A percentile compares a stretch with the other conserved stretches of the same genome.
These are phyloP conservation scores for Sardinella longiceps DNA, from an alignment of 2,797 vertebrate genomes.

Conservation along the genomic window DNA sequence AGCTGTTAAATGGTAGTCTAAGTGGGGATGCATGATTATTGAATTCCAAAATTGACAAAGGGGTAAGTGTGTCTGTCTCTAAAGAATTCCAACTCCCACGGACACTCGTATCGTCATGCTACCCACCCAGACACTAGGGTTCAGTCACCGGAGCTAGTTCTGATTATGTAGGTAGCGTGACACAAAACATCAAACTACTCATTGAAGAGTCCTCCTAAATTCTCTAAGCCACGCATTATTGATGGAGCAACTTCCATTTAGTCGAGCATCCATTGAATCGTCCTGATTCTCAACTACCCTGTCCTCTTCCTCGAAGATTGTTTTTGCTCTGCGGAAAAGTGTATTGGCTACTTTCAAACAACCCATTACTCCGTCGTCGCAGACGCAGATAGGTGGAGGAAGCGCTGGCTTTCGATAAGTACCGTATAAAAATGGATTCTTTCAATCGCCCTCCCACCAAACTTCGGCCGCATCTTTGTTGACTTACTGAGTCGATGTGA, in stretches of 20 bases:
- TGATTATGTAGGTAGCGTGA: constrained; percentile 18
- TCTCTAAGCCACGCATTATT: neutral
- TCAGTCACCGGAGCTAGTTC: constrained; percentile 28
- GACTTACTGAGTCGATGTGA: constrained; percentile 78
- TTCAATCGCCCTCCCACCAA: constrained; percentile 65
- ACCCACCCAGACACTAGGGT: constrained; percentile 34
- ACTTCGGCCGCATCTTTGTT: constrained; percentile 67
- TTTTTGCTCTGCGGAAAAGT: constrained; percentile 78
- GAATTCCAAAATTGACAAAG: constrained; percentile 30
- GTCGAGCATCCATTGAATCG: constrained; percentile 42
- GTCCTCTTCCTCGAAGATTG: constrained; percentile 47
- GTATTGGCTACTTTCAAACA: constrained; percentile 74
- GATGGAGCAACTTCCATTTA: neutral
- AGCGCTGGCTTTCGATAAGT: constrained; percentile 76
- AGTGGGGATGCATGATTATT: neutral
- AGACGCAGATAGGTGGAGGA: constrained; percentile 76
- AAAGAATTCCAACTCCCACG: constrained; percentile 48
- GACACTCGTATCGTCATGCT: constrained; percentile 33
- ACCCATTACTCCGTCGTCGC: constrained; percentile 78
- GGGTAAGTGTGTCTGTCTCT: constrained; percentile 23
- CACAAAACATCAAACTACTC: constrained; percentile 29
- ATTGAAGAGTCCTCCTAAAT: neutral
- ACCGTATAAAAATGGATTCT: constrained; percentile 74
- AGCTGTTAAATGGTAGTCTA: neutral
- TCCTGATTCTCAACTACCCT: constrained; percentile 32